Conservation (phyloP, 2,797 vertebrate species). For the Brachymystax lenok region DNA sequence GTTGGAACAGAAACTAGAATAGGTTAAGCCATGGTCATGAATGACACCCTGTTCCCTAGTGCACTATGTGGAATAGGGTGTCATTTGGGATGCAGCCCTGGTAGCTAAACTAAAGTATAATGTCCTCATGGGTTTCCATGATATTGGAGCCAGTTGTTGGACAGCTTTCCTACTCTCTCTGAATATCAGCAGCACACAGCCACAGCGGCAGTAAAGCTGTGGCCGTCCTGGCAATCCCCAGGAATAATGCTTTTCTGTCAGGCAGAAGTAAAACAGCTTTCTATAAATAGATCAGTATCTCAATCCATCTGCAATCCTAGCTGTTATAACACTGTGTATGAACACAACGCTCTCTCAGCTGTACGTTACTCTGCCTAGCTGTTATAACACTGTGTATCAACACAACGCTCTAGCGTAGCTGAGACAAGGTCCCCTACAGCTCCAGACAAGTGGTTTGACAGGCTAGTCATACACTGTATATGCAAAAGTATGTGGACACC, state of each 20-base stretch:
- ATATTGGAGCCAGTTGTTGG: slow-evolving; percentile 53
- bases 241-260: slow-evolving; percentile 50
- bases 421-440: too few relatives aligned
- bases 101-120: slow-evolving; percentile 1
- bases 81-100: not conserved
- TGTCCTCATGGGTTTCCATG: not conserved
- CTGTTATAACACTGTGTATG: too few relatives aligned
- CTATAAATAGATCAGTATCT: slow-evolving; percentile 60
- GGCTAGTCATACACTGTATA: too few relatives aligned
- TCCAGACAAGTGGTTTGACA: too few relatives aligned
- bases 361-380: too few relatives aligned
- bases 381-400: too few relatives aligned
- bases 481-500: too few relatives aligned
- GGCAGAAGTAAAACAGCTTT: slow-evolving; percentile 48
- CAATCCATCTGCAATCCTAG: slow-evolving; percentile 35
- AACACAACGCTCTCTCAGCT: too few relatives aligned
- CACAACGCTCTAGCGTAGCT: too few relatives aligned
- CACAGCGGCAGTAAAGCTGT: too few relatives aligned
- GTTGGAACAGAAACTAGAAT: not conserved
- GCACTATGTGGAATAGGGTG: not conserved
- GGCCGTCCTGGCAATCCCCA: slow-evolving; percentile 29
- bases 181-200: slow-evolving; percentile 36
- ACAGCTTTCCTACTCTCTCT: slow-evolving; percentile 25
- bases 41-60: not conserved
- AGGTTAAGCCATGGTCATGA: not conserved